Evolutionary conservation across 1,140 invertebrate species (phyloP), one percentile per base, ranked within the genome.

Genomic region (Palaemon carinicauda): DNA sequence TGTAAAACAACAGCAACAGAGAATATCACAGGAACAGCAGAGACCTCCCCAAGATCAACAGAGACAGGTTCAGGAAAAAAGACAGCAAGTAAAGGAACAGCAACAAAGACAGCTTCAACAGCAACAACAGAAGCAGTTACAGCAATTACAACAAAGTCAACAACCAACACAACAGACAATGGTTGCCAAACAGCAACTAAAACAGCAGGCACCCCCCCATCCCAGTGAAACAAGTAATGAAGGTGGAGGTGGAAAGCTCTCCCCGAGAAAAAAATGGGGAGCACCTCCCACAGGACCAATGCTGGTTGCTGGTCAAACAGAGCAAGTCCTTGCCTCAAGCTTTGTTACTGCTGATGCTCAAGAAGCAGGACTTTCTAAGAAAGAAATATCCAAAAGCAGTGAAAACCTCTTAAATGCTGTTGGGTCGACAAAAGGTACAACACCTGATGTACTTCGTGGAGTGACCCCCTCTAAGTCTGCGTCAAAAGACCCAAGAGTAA

Each of bases 261-360:
- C 79, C 14, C 85, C 85, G 0, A 69, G 88, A 27, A 83, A 87
- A 27, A 89, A 88, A 77, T 89, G 88, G 88, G 88, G 88, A 14
- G 80, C 81, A 15, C 77, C 84, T 54, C 21, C 80, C 41, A 53
- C 74, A 5, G 80, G 51, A 17, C 33, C 80, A 14, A 10, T 89
- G 33, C 9, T 89, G 52, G 19, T 84, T 14, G 84, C 80, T 5
- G 88, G 79, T 15, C 88, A 89, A 51, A 21, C 80, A 53, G 79
- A 89, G 24, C 9, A 24, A 71, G 51, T 41, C 17, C 24, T 79
- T 27, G 29, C 74, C 21, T 29, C 78, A 17, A 21, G 12, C 17
- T n/a, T 56, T n/a, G 52, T 54, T 29, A 31, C 24, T 5, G 12
- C 19, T 17, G 84, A 86, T 14, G 73, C 51, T 17, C 51, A 69